phyloP scores from a whole-genome alignment of 1,140 invertebrate genomes.

The Diachasma alloeum region DNA sequence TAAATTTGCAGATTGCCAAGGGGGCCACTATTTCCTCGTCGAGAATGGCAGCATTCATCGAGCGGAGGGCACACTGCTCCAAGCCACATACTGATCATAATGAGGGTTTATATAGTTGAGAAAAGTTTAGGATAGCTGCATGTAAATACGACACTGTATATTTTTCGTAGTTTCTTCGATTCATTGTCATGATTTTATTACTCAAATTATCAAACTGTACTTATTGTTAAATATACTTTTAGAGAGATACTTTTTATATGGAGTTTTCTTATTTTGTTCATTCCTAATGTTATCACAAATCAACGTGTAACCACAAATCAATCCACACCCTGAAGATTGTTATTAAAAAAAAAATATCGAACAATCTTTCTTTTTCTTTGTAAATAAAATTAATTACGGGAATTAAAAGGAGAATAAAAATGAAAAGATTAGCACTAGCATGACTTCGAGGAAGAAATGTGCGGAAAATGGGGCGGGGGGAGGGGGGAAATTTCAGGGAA shows the following conservation, averaged over 20 bases:
- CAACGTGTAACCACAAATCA: too few relatives aligned
- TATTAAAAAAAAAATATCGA: too few relatives aligned
- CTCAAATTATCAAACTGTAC: background rate
- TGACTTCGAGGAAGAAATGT: too few relatives aligned
- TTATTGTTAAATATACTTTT: slow-evolving; percentile 6
- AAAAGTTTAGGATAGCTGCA: slow-evolving; percentile 11
- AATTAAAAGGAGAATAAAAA: too few relatives aligned
- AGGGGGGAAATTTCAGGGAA: too few relatives aligned
- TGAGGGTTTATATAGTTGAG: slow-evolving; percentile 57
- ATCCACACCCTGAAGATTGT: too few relatives aligned
- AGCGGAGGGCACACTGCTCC: slow-evolving; percentile 58
- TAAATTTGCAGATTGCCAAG: slow-evolving; percentile 47
- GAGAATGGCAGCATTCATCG: slow-evolving; percentile 60
- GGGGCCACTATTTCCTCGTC: slow-evolving; percentile 59
- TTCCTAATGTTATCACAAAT: background rate
- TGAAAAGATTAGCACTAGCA: too few relatives aligned
- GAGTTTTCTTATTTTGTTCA: background rate
- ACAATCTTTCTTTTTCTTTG: too few relatives aligned
- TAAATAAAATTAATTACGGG: too few relatives aligned
- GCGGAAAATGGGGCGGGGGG: too few relatives aligned
- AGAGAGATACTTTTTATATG: background rate
- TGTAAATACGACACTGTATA: background rate
- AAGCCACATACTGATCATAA: slow-evolving; percentile 59
- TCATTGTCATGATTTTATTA: background rate
- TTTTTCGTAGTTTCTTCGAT: background rate